Evolutionary conservation across 2,797 vertebrate genomes (phyloP).

Genomic region (Anas capensis): DNA sequence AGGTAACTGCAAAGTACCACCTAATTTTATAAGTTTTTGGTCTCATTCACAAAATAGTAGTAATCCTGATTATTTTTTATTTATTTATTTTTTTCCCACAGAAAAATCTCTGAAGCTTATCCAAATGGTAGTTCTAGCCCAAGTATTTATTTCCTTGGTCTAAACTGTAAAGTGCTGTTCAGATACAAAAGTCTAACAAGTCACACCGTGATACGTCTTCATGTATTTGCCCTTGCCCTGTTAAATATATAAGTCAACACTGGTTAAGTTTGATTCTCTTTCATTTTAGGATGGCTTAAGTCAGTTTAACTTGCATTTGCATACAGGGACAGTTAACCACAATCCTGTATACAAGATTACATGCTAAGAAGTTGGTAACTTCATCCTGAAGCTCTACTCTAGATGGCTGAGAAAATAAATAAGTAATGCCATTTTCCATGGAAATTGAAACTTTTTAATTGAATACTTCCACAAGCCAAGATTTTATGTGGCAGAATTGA

Average conservation of each 20-base stretch:
- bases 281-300: not conserved
- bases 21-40: not conserved
- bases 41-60: not conserved
- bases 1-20: not conserved
- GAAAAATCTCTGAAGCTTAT: not conserved
- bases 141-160: not conserved
- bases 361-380: not conserved
- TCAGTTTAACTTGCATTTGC: not conserved
- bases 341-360: not conserved
- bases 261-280: not conserved
- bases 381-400: not conserved
- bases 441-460: not conserved
- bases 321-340: not conserved
- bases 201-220: not conserved
- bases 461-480: not conserved
- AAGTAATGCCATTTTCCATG: not conserved
- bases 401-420: not conserved
- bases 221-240: not conserved
- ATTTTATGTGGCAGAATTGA: not conserved
- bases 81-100: not conserved
- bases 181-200: not conserved
- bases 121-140: not conserved
- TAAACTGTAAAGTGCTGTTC: not conserved
- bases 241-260: not conserved
- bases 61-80: not conserved